phyloP scores from a whole-genome alignment of 2,113 vertebrate genomes.

The Isurus oxyrinchus region DNA sequence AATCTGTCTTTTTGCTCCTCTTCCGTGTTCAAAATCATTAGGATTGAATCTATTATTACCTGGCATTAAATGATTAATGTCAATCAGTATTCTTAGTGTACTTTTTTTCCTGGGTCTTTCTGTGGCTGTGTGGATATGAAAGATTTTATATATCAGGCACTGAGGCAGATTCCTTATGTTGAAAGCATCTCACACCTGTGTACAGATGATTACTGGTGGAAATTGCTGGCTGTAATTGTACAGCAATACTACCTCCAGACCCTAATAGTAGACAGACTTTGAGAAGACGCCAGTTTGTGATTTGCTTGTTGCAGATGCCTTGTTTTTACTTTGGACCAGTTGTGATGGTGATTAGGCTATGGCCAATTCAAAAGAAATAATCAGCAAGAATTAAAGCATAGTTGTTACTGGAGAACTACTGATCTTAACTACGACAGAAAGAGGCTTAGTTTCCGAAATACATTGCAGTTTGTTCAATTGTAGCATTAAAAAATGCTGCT shows the following conservation, averaged over 20 bases:
- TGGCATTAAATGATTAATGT: slow-evolving; percentile 66
- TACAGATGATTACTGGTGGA: slow-evolving; percentile 91
- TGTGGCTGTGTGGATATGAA: slow-evolving; percentile 63
- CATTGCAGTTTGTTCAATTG: neutral
- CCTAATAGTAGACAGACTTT: slow-evolving; percentile 80
- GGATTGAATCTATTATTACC: slow-evolving; percentile 46
- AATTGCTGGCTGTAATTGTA: slow-evolving; percentile 85
- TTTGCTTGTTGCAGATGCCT: slow-evolving; percentile 83
- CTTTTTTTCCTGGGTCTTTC: slow-evolving; percentile 55
- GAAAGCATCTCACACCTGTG: slow-evolving; percentile 79
- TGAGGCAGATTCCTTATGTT: slow-evolving; percentile 74
- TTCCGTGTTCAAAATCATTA: neutral
- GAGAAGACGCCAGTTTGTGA: slow-evolving; percentile 83
- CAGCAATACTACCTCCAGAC: slow-evolving; percentile 82
- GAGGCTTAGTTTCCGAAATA: slow-evolving; percentile 10
- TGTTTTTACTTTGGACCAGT: slow-evolving; percentile 67
- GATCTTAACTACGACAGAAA: slow-evolving; percentile 63
- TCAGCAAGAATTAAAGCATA: slow-evolving; percentile 64
- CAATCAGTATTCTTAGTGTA: slow-evolving; percentile 48
- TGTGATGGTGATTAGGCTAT: slow-evolving; percentile 80
- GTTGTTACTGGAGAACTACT: slow-evolving; percentile 47
- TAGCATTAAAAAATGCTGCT: slow-evolving; percentile 53
- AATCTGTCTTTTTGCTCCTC: neutral
- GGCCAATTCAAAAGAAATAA: slow-evolving; percentile 68
- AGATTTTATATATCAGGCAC: slow-evolving; percentile 70